phyloP scores from a whole-genome alignment of 2,797 vertebrate genomes.

The Falco berigora region DNA sequence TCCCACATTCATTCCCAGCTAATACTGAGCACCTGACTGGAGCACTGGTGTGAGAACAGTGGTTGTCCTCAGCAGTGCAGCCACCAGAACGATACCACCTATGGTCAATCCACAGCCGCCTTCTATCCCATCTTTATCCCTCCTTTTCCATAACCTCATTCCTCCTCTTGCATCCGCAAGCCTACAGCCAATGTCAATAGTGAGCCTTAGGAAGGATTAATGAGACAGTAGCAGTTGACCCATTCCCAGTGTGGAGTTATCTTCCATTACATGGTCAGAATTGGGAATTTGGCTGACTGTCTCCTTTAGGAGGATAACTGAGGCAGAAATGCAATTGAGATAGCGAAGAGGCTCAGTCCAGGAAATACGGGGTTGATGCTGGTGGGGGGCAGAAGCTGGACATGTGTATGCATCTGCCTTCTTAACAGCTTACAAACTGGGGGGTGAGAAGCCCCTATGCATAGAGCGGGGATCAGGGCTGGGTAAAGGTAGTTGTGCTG shows the following conservation, averaged over 20 bases:
- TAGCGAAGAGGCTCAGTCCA: background rate
- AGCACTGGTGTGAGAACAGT: background rate
- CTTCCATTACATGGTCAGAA: background rate
- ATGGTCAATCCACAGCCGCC: background rate
- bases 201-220: background rate
- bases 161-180: background rate
- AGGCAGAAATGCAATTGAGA: background rate
- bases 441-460: background rate
- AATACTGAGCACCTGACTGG: background rate
- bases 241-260: background rate
- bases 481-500: background rate
- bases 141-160: background rate
- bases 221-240: background rate
- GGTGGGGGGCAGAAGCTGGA: background rate
- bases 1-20: slow-evolving; percentile 6
- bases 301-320: background rate
- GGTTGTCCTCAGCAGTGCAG: background rate
- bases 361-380: background rate
- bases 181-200: background rate
- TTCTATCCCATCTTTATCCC: background rate
- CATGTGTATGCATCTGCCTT: background rate
- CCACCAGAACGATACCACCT: background rate
- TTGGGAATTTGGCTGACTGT: background rate
- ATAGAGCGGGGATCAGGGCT: background rate
- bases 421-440: background rate